phyloP scores from a whole-genome alignment of 2,797 vertebrate species.

The Cossypha dichroa region DNA sequence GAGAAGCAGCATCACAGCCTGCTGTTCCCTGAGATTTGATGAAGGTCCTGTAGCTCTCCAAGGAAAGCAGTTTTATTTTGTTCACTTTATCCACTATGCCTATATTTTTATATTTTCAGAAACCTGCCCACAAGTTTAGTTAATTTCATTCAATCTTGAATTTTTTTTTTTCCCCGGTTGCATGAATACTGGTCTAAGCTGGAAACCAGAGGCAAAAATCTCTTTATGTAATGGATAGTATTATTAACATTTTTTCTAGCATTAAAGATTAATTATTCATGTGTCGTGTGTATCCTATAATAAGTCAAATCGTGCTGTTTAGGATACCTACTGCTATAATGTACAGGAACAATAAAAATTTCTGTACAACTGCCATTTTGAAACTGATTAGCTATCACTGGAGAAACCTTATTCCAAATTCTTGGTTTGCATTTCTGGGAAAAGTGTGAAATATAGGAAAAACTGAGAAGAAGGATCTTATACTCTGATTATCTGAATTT shows the following conservation, averaged over 20 bases:
- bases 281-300: background rate
- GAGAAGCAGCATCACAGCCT: background rate
- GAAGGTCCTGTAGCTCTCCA: background rate
- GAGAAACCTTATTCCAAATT: background rate
- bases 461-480: background rate
- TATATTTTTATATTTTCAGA: background rate
- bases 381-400: background rate
- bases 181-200: background rate
- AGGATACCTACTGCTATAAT: background rate
- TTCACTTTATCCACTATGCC: background rate
- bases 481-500: background rate
- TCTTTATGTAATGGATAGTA: background rate
- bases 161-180: background rate
- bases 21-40: constrained; percentile 38
- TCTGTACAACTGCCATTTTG: background rate
- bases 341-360: background rate
- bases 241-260: background rate
- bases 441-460: background rate
- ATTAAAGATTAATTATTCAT: background rate
- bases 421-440: background rate
- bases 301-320: background rate
- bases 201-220: background rate
- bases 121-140: fast-evolving
- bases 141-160: background rate
- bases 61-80: background rate